Evolutionary conservation across 2,797 vertebrate genomes (phyloP).

Genomic region (Sebastiscus albofasciatus): DNA sequence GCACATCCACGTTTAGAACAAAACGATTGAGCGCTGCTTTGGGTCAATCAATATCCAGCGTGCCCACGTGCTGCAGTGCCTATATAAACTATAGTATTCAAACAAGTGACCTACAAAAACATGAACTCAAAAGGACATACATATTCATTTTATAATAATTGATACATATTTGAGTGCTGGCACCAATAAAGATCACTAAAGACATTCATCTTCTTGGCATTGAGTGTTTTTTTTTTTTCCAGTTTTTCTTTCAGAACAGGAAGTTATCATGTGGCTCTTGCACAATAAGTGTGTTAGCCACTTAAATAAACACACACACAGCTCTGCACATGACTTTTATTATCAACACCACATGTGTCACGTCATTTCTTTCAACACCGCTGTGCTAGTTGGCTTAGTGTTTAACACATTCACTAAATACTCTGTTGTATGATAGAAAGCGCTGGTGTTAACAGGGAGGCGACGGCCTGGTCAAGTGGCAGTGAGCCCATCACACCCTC

Average conservation of each 20-base stretch:
- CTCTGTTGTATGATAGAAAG: conserved; percentile 3
- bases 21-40: conserved; percentile 13
- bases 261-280: conserved; percentile 47
- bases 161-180: not conserved
- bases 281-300: conserved; percentile 46
- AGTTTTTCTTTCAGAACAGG: conserved; percentile 40
- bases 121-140: not conserved
- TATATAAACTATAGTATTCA: not conserved
- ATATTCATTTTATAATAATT: not conserved
- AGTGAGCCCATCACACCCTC: not conserved
- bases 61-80: conserved; percentile 11
- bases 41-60: conserved; percentile 56
- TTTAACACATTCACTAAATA: conserved; percentile 42
- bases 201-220: not conserved
- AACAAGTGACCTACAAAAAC: conserved; percentile 3
- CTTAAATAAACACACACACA: conserved; percentile 61
- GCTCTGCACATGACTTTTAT: conserved; percentile 60
- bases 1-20: conserved; percentile 25
- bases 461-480: not conserved
- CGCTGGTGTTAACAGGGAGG: conserved; percentile 5
- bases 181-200: conserved; percentile 1
- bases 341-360: conserved; percentile 52
- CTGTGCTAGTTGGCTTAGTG: conserved; percentile 36
- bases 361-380: conserved; percentile 53
- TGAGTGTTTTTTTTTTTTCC: conserved; percentile 28